Evolutionary conservation across 1,140 invertebrate genomes (phyloP).

Genomic region (Drosophila aff.): DNA sequence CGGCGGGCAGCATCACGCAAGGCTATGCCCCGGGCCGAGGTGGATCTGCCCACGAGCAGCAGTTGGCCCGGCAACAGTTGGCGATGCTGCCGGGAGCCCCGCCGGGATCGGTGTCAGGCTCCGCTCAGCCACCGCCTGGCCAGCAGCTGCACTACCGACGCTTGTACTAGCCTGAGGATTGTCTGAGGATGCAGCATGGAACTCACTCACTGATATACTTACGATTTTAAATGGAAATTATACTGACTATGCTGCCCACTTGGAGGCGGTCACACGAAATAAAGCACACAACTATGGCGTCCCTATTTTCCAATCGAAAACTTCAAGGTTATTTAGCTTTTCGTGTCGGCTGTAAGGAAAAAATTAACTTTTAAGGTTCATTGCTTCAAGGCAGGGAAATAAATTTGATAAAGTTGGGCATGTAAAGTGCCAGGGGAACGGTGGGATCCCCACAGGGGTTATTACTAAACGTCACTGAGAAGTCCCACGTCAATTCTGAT

Average conservation of each 20-base stretch:
- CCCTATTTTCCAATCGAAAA: conserved; percentile 70
- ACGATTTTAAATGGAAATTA: conserved; percentile 68
- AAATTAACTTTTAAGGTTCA: background rate
- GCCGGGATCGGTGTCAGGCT: conserved; percentile 33
- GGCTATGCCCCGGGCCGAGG: conserved; percentile 74
- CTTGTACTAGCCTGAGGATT: conserved; percentile 72
- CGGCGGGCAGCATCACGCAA: conserved; percentile 78
- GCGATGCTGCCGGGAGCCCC: conserved; percentile 65
- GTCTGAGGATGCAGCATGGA: conserved; percentile 19
- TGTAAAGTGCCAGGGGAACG: background rate
- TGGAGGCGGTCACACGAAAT: conserved; percentile 49
- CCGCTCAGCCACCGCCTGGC: conserved; percentile 53
- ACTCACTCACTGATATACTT: conserved; percentile 62
- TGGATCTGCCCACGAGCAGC: conserved; percentile 64
- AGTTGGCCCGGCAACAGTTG: conserved; percentile 71
- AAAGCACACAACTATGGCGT: conserved; percentile 77
- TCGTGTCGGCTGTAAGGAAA: too few relatives aligned
- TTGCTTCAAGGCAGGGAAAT: background rate
- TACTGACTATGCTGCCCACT: conserved; percentile 59
- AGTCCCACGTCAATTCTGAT: background rate
- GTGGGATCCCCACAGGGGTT: background rate
- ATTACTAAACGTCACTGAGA: background rate
- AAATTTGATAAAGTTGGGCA: too few relatives aligned
- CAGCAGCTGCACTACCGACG: conserved; percentile 77
- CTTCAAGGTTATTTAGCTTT: background rate